phyloP scores from a whole-genome alignment of 1,140 invertebrate genomes.

The fruit fly (Drosophila melanogaster) region Release_6_plus_ISO1_MT NT_037436.4:844501-845000 shows the following conservation, averaged over 20 bases:
- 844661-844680: slow-evolving; percentile 58
- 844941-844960: background rate
- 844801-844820: slow-evolving; percentile 81
- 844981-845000: slow-evolving; percentile 77
- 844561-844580: slow-evolving; percentile 16
- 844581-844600: slow-evolving; percentile 34
- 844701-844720: background rate
- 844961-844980: slow-evolving; percentile 70
- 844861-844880: slow-evolving; percentile 81
- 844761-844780: slow-evolving; percentile 67
- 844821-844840: slow-evolving; percentile 80
- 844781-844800: slow-evolving; percentile 67
- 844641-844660: slow-evolving; percentile 68
- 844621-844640: slow-evolving; percentile 75
- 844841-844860: slow-evolving; percentile 81
- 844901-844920: slow-evolving; percentile 79
- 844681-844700: slow-evolving; percentile 39
- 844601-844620: slow-evolving; percentile 80
- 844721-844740: background rate
- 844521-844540: slow-evolving; percentile 78
- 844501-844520: slow-evolving; percentile 73
- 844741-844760: slow-evolving; percentile 68
- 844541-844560: slow-evolving; percentile 55
- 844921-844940: too few relatives aligned
- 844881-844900: slow-evolving; percentile 82